Evolutionary conservation across 2,113 vertebrate genomes (phyloP).

Genomic region (Coptodon rendalli): DNA sequence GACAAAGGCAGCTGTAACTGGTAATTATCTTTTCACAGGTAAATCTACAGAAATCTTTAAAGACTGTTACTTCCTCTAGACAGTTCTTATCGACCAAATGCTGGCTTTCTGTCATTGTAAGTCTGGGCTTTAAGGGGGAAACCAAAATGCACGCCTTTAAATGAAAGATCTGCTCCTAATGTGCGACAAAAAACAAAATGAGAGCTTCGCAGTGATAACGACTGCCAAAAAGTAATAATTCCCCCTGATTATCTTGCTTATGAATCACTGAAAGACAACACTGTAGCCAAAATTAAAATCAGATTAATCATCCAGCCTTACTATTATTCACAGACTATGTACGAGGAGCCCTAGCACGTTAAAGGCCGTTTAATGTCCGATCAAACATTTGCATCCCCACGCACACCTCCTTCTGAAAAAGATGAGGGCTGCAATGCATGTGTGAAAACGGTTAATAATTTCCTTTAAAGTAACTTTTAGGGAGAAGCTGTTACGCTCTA

Average conservation of each 20-base stretch:
- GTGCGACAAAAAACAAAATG: not conserved
- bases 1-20: not conserved
- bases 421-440: not conserved
- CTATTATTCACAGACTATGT: not conserved
- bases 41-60: not conserved
- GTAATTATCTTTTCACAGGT: not conserved
- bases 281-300: not conserved
- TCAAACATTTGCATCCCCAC: not conserved
- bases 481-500: conserved; percentile 23
- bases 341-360: not conserved
- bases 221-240: not conserved
- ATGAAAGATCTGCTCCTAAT: not conserved
- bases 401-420: not conserved
- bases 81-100: not conserved
- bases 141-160: not conserved
- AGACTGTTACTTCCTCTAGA: not conserved
- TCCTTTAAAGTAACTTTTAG: conserved; percentile 23
- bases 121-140: not conserved
- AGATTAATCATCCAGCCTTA: not conserved
- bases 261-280: not conserved
- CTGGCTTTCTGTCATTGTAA: not conserved
- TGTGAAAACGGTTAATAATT: not conserved
- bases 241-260: not conserved
- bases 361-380: not conserved
- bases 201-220: not conserved